phyloP scores from a whole-genome alignment of 2,888 invertebrate species.

The Amiota minor region DNA sequence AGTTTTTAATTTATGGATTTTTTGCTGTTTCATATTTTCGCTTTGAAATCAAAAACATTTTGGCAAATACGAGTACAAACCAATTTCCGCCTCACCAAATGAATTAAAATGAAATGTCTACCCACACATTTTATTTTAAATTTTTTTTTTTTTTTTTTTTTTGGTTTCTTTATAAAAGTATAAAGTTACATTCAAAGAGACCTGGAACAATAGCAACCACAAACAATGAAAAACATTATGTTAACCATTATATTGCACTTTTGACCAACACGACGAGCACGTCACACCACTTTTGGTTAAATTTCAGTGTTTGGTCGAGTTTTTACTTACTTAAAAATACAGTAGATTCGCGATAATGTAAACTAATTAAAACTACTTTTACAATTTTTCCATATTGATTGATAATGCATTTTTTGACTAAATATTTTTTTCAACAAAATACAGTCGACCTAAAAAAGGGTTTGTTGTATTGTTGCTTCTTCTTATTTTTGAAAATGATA shows the following conservation, averaged over 20 bases:
- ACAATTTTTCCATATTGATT: too few species aligned
- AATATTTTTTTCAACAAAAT: too few species aligned
- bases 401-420: too few species aligned
- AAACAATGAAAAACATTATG: slow-evolving; percentile 34
- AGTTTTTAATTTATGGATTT: too few species aligned
- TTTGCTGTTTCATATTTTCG: too few species aligned
- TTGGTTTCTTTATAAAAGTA: slow-evolving; percentile 37
- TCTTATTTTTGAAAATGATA: too few species aligned
- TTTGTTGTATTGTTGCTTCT: too few species aligned
- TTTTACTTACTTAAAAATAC: slow-evolving; percentile 6
- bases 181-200: slow-evolving; percentile 36
- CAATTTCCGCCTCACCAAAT: slow-evolving; percentile 5
- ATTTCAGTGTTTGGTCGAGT: slow-evolving; percentile 31
- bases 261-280: slow-evolving; percentile 44
- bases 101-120: slow-evolving; percentile 5
- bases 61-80: not conserved
- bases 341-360: not conserved
- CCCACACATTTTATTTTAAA: not conserved
- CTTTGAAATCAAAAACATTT: too few species aligned
- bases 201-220: not conserved
- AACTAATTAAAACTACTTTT: too few species aligned
- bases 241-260: slow-evolving; percentile 46
- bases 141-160: too few species aligned
- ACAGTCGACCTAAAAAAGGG: too few species aligned
- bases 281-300: slow-evolving; percentile 40